Evolutionary conservation across 2,797 vertebrate species (phyloP).

Genomic region (Borostomias antarcticus): DNA sequence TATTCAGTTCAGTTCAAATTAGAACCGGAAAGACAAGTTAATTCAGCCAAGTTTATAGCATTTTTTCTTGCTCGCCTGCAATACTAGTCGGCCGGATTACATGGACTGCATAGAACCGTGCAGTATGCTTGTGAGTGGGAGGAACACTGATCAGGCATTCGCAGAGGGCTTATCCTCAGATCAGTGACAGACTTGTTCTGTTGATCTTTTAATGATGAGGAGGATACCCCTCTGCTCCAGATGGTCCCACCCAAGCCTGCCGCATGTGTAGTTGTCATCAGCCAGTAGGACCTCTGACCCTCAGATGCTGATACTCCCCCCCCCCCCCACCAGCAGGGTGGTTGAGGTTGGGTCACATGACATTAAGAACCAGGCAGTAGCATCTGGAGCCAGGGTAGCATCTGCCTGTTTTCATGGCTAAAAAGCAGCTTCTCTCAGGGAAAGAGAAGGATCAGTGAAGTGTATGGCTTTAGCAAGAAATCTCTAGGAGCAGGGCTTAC

Average conservation of each 20-base stretch:
- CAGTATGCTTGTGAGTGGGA: slow-evolving; percentile 10
- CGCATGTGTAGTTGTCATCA: slow-evolving; percentile 47
- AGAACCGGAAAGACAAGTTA: too few species aligned
- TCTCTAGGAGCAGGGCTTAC: slow-evolving; percentile 6
- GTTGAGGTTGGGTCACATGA: slow-evolving; percentile 57
- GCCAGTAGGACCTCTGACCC: slow-evolving; percentile 33
- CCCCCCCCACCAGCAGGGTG: slow-evolving; percentile 9
- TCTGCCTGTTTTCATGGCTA: slow-evolving; percentile 59
- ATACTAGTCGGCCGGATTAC: neutral
- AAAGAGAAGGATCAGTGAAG: slow-evolving; percentile 45
- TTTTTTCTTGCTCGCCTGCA: neutral
- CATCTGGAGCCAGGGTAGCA: slow-evolving; percentile 62
- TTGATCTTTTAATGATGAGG: slow-evolving; percentile 68
- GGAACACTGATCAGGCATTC: slow-evolving; percentile 52
- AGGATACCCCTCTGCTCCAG: slow-evolving; percentile 61
- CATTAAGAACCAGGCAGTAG: slow-evolving; percentile 49
- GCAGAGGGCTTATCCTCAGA: slow-evolving; percentile 58
- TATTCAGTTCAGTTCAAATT: too few species aligned
- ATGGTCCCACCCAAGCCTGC: slow-evolving; percentile 57
- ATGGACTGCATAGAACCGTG: neutral
- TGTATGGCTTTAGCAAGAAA: slow-evolving; percentile 23
- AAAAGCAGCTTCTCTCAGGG: slow-evolving; percentile 23
- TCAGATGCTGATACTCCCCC: slow-evolving; percentile 42
- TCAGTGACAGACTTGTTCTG: slow-evolving; percentile 43
- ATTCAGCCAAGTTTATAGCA: neutral